Evolutionary conservation across 2,888 invertebrate species (phyloP), one percentile per base, ranked within the genome.

Genomic region (Melitaea athalia): DNA sequence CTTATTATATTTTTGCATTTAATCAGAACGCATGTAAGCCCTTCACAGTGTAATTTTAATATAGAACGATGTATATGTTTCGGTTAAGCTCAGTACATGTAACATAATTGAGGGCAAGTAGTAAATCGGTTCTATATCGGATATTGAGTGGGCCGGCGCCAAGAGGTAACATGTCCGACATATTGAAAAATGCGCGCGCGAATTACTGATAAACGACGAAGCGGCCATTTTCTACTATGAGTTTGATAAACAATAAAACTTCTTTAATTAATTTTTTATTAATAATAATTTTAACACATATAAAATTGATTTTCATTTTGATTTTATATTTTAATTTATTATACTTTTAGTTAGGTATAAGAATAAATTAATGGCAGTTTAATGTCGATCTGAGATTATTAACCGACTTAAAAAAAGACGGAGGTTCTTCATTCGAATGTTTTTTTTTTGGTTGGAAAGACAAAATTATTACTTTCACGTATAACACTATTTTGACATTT

Each of bases 111-210:
- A 81, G 70, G 77, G 76, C 75, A 72, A 70, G 75, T 77, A 77
- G 80, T 85, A 85, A 87, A 85, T 85, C 82, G 79, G 73, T 72
- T 55, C 72, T 76, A 74, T 78, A 81, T 83, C 77, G 77, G 81
- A 77, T 80, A 81, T 82, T 75, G 79, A 85, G 79, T 80, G 79
- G 78, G 79, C 76, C 80, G 86, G 85, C 85, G 87, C 84, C 85
- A 83, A 79, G 74, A 76, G 72, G 74, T 74, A 77, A 76, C 78
- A 15, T 42, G 75, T 72, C 72, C 77, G 82, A 82, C 82, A 83
- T 85, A 72, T 82, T 82, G 79, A 85, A 85, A 88, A 86, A 85
- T 82, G 78, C 78, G 75, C 78, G 76, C 77, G 68, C 65, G 69
- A 72, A 63, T 64, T 68, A 75, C 31, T n/a, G 33, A 55, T 31